Conservation (phyloP, 2,113 vertebrate genomes). For the Cygnus atratus region DNA sequence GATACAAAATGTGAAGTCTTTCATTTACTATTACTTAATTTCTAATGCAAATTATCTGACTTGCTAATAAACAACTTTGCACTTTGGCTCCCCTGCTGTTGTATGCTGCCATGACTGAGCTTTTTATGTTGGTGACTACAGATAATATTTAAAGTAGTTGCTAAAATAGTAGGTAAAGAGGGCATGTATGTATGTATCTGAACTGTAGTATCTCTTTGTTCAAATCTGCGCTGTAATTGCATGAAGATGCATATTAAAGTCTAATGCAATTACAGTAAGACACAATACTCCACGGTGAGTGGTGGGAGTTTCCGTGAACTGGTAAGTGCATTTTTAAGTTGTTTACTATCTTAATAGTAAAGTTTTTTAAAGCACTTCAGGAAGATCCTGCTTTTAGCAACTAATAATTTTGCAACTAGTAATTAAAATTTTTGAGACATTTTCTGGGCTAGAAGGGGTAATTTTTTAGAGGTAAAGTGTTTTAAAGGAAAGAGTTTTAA, state of each 20-base stretch:
- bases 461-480: background rate
- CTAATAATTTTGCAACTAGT: background rate
- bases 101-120: background rate
- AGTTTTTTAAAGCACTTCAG: background rate
- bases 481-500: background rate
- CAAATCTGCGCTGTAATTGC: background rate
- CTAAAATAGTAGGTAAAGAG: background rate
- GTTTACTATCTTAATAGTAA: background rate
- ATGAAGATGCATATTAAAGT: background rate
- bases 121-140: background rate
- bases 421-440: background rate
- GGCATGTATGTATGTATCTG: background rate
- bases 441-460: background rate
- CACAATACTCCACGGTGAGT: background rate
- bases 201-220: background rate
- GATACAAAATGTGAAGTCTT: background rate
- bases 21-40: background rate
- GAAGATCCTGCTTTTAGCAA: background rate
- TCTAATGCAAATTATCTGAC: slow-evolving; percentile 11
- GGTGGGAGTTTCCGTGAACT: background rate
- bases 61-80: background rate
- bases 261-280: background rate
- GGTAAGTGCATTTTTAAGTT: background rate
- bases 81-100: background rate
- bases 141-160: background rate